Base-by-base conservation (phyloP, 2,888 invertebrate genomes). In the Tuberolachnus salignus region DNA sequence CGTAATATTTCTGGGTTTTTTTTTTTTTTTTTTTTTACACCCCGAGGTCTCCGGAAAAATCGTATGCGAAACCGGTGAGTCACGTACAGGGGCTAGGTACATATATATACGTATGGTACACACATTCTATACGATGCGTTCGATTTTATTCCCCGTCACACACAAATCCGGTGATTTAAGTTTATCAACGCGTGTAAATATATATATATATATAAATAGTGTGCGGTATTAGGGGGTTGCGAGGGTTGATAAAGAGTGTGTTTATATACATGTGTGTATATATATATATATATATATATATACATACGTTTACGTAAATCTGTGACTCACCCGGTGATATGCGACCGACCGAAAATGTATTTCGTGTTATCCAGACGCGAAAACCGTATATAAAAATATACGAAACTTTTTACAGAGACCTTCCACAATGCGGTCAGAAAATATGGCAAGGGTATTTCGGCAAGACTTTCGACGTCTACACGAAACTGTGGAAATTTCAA, bases 361-460 rank as follows among this genome's bases (percentile, higher is more conserved):
- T 46, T 23, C 2, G 9, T 34, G 34, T 59, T 49, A 55, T 59
- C 42, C 14, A 14, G 4, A n/a, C 21, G 1, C 11, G 42, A 63
- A n/a, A 19, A 44, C 63, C 13, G 46, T 46, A 46, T 13, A 46
- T 46, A 13, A 13, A 46, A 8, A 46, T 44, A 42, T 21, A 21
- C 21, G 21, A 64, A 66, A 34, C 82, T 80, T 81, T 81, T 87
- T 87, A n/a, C 87, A 96, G 97, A 85, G 97, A 97, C 87, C 89
- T 98, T 83, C 97, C 98, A 55, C 96, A 96, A 86, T 97, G 97
- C 87, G 97, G 97, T 19, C 95, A 97, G 87, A 95, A 95, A 85
- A 96, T 97, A 86, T 98, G 97, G 97, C 97, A 97, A 87, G 92
- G 94, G 16, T 97, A 98, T 86, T 98, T 98, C 86, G 96, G 96